These are phyloP conservation scores for Thumatha senex DNA, from an alignment of 2,888 invertebrate species.

Conservation along the genomic window DNA sequence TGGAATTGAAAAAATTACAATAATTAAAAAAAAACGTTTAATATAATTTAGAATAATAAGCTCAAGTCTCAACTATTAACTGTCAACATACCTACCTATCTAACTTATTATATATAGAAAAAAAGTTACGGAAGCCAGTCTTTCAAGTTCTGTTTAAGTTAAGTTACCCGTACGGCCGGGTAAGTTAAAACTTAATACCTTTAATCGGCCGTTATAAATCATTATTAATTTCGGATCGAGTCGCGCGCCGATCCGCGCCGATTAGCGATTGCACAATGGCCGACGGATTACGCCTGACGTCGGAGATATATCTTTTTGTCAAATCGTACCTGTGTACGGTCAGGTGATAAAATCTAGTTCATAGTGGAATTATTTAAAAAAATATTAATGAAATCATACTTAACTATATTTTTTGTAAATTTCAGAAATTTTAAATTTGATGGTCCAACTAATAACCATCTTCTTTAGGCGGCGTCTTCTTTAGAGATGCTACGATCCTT, in stretches of 20 bases:
- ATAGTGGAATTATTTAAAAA: neutral
- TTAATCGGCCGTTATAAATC: constrained; percentile 81
- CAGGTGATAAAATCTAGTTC: constrained; percentile 32
- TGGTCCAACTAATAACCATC: too few relatives aligned
- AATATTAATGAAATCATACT: too few relatives aligned
- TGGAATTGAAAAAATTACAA: too few relatives aligned
- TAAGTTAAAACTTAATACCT: constrained; percentile 64
- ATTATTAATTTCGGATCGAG: constrained; percentile 78
- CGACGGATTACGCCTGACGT: constrained; percentile 72
- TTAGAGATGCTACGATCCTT: too few relatives aligned
- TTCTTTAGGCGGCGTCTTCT: too few relatives aligned
- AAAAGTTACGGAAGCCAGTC: neutral
- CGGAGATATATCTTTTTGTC: constrained; percentile 80
- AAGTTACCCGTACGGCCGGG: constrained; percentile 44
- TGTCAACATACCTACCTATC: too few relatives aligned
- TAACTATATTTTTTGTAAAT: too few relatives aligned
- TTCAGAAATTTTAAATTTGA: too few relatives aligned
- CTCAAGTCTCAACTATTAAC: too few relatives aligned
- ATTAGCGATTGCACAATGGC: constrained; percentile 81
- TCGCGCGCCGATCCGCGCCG: constrained; percentile 71
- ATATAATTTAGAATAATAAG: too few relatives aligned
- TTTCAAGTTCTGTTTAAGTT: constrained; percentile 19
- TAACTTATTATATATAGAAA: too few relatives aligned
- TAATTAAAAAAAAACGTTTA: too few relatives aligned
- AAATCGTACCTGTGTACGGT: constrained; percentile 75